phyloP scores from a whole-genome alignment of 2,797 vertebrate genomes.

The Sandelia bainsii region DNA sequence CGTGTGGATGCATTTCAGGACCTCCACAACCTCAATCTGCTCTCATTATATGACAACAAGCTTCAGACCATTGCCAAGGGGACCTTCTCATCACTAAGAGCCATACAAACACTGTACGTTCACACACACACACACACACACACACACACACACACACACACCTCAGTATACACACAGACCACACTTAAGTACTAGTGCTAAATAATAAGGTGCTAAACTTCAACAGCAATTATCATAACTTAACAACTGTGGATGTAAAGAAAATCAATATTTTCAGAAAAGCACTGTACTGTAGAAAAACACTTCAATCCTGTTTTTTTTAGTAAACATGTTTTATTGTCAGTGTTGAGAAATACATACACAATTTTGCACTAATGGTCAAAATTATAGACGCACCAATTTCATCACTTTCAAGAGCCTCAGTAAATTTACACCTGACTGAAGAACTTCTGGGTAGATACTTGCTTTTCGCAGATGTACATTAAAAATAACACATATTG shows the following conservation, averaged over 20 bases:
- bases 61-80: constrained; percentile 98
- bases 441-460: neutral
- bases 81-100: constrained; percentile 94
- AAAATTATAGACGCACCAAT: neutral
- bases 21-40: constrained; percentile 96
- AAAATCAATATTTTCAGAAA: neutral
- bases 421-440: neutral
- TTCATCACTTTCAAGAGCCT: neutral
- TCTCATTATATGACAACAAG: constrained; percentile 98
- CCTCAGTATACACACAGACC: neutral
- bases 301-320: neutral
- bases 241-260: neutral
- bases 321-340: neutral
- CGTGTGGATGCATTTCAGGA: constrained; percentile 98
- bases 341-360: neutral
- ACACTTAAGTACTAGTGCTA: constrained; percentile 1
- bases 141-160: constrained; percentile 9
- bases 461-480: neutral
- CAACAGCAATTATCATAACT: constrained; percentile 2
- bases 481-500: neutral
- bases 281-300: neutral
- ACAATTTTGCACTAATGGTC: neutral
- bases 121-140: constrained; percentile 19
- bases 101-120: constrained; percentile 95
- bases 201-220: constrained; percentile 12